Percentiles rank a stretch among this genome's conserved stretches.
phyloP scores from a whole-genome alignment of 2,888 invertebrate genomes.

The Parthenolecanium corni region DNA sequence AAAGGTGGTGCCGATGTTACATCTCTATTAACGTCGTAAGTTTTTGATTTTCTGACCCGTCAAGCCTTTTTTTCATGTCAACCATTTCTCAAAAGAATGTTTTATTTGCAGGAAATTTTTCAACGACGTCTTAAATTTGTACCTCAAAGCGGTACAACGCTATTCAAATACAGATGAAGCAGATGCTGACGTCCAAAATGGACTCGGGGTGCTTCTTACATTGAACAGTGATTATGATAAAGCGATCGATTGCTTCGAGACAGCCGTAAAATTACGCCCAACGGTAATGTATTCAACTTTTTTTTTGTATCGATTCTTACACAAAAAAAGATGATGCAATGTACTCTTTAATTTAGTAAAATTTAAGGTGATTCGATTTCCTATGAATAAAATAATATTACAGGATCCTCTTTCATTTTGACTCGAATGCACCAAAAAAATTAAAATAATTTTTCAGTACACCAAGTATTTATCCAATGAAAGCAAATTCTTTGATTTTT shows the following conservation, averaged over 20 bases:
- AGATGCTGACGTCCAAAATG: conserved; percentile 86
- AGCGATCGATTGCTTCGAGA: conserved; percentile 89
- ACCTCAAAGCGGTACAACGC: conserved; percentile 43
- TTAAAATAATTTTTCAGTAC: too few species aligned
- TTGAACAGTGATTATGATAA: conserved; percentile 87
- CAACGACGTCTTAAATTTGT: conserved; percentile 59
- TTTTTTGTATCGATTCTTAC: neutral
- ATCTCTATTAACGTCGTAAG: conserved; percentile 43
- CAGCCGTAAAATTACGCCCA: conserved; percentile 73
- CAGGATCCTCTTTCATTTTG: neutral
- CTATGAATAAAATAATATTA: neutral
- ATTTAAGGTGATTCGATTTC: neutral
- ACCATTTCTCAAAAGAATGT: neutral
- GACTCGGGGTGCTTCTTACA: conserved; percentile 89
- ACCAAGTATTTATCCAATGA: too few species aligned
- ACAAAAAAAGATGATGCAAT: too few species aligned
- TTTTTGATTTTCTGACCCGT: conserved; percentile 30
- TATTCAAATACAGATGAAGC: conserved; percentile 49
- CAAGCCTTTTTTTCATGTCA: neutral
- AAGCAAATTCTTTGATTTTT: too few species aligned
- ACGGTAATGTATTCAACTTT: conserved; percentile 41
- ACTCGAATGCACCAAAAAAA: too few species aligned
- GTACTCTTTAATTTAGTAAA: too few species aligned
- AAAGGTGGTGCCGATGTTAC: conserved; percentile 38
- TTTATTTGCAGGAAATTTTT: conserved; percentile 42